A percentile compares a stretch with the other conserved stretches of the same genome.
Evolutionary conservation across 2,797 vertebrate species (phyloP).

Genomic region (Gephyroberyx darwinii): DNA sequence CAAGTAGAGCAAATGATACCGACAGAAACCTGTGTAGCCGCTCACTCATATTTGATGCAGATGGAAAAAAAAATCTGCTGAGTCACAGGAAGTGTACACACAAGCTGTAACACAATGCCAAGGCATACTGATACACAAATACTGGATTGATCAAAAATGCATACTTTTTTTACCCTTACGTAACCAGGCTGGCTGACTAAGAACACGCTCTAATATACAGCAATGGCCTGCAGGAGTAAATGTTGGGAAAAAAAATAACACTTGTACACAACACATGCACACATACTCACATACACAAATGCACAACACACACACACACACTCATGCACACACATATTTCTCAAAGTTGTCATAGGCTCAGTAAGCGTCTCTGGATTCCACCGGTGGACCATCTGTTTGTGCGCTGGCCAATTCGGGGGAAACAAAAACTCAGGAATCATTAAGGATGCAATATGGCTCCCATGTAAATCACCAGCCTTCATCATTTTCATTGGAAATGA

Average conservation of each 20-base stretch:
- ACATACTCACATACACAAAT: constrained; percentile 27
- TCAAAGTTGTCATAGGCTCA: constrained; percentile 62
- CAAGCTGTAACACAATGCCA: neutral
- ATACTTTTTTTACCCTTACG: constrained; percentile 25
- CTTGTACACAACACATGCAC: neutral
- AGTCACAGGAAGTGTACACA: constrained; percentile 5
- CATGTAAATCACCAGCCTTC: constrained; percentile 52
- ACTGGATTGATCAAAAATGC: neutral
- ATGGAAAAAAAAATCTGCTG: neutral
- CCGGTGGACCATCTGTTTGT: constrained; percentile 73
- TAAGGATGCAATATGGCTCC: constrained; percentile 65
- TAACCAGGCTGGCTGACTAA: constrained; percentile 31
- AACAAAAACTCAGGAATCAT: constrained; percentile 66
- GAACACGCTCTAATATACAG: constrained; percentile 43
- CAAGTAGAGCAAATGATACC: constrained; percentile 13
- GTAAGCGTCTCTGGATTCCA: constrained; percentile 50
- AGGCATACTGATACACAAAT: neutral
- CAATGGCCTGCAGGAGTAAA: constrained; percentile 43
- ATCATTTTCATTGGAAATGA: constrained; percentile 56
- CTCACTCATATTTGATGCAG: constrained; percentile 17
- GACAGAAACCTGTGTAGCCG: constrained; percentile 14
- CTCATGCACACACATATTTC: constrained; percentile 11
- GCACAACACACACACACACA: constrained; percentile 17
- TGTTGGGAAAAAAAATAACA: constrained; percentile 45
- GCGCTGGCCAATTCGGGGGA: constrained; percentile 53